phyloP scores from a whole-genome alignment of 2,797 vertebrate species.

The Pterois miles region DNA sequence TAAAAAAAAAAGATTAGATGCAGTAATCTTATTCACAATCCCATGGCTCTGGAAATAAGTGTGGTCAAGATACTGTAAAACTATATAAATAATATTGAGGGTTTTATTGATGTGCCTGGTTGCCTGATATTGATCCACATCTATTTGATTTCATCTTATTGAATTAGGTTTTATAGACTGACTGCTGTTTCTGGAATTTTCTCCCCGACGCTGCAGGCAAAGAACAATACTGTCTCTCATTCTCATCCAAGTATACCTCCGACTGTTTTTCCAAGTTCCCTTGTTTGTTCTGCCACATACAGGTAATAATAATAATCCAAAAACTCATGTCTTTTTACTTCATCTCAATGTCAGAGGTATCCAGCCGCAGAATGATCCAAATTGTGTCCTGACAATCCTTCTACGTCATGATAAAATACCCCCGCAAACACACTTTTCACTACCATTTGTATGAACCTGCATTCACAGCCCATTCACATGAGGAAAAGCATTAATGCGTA shows the following conservation, averaged over 20 bases:
- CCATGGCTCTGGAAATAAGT: conserved; percentile 18
- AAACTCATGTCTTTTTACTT: conserved; percentile 30
- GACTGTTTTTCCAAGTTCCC: conserved; percentile 21
- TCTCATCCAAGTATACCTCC: conserved; percentile 52
- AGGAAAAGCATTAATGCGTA: conserved; percentile 41
- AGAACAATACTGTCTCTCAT: conserved; percentile 56
- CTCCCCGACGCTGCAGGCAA: conserved; percentile 55
- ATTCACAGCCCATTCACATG: conserved; percentile 42
- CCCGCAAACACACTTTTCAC: conserved; percentile 2
- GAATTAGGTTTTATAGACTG: conserved; percentile 54
- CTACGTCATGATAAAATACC: conserved; percentile 12
- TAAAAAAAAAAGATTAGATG: conserved; percentile 13
- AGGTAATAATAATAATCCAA: conserved; percentile 42
- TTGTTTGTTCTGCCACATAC: conserved; percentile 52
- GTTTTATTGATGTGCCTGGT: conserved; percentile 40
- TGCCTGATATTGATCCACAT: conserved; percentile 37
- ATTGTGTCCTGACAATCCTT: conserved; percentile 3
- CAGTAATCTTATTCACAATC: conserved; percentile 24
- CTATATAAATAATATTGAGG: conserved; percentile 24
- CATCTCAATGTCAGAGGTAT: conserved; percentile 4
- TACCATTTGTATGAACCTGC: conserved; percentile 26
- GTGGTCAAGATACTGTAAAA: conserved; percentile 28
- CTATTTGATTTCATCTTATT: conserved; percentile 54
- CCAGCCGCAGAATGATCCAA: conserved; percentile 16
- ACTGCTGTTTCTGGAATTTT: conserved; percentile 66